A percentile compares a stretch with the other conserved stretches of the same genome.
Evolutionary conservation across 2,797 vertebrate species (phyloP).

Genomic region (Epinephelus malabaricus): DNA sequence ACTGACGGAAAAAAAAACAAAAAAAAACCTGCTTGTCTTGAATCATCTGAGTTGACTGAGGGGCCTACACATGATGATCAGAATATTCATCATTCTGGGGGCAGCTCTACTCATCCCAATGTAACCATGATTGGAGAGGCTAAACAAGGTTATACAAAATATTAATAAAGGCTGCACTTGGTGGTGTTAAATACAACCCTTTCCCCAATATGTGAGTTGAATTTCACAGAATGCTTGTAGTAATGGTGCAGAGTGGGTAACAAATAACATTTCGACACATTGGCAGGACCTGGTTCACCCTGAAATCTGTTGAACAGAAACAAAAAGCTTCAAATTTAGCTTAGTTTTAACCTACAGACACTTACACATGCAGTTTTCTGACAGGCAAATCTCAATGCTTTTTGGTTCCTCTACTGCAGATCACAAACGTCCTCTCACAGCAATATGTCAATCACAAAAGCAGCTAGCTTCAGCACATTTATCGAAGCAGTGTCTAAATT

Average conservation of each 20-base stretch:
- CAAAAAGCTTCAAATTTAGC: neutral
- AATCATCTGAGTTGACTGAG: too few species aligned
- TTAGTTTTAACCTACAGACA: neutral
- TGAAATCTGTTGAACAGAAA: too few species aligned
- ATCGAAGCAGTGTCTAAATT: neutral
- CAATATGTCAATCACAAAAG: neutral
- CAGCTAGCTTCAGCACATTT: neutral
- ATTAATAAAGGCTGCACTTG: too few species aligned
- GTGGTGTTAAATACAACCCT: neutral
- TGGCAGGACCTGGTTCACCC: neutral
- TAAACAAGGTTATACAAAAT: too few species aligned
- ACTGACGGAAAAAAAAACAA: too few species aligned
- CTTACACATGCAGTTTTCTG: neutral
- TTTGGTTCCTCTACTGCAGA: neutral
- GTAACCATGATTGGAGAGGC: too few species aligned
- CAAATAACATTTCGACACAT: neutral
- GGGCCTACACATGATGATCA: too few species aligned
- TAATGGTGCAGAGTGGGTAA: neutral
- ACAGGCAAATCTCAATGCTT: neutral
- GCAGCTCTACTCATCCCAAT: too few species aligned
- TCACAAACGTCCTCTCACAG: neutral
- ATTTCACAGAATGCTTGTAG: neutral
- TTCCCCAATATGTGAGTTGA: neutral
- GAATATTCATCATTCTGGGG: too few species aligned
- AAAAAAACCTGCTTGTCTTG: too few species aligned